Conservation (phyloP, 2,113 vertebrate genomes). For the Engraulis encrasicolus region DNA sequence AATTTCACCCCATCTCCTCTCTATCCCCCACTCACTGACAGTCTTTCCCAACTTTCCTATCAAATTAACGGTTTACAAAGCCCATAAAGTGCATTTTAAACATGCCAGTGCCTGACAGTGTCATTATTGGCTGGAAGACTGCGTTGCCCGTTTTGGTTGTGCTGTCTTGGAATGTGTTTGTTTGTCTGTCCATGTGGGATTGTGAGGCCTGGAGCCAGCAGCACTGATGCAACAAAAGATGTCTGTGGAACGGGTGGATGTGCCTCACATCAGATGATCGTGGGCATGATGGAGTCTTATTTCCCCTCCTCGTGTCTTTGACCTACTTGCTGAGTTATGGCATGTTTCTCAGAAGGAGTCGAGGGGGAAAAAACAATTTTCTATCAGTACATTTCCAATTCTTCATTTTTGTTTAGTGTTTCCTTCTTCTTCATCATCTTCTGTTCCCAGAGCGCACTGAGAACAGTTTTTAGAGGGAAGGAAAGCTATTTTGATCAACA, state of each 20-base stretch:
- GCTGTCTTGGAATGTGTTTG: background rate
- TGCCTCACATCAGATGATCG: constrained; percentile 37
- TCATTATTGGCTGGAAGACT: background rate
- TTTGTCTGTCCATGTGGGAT: background rate
- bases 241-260: constrained; percentile 39
- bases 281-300: constrained; percentile 12
- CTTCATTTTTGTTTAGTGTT: background rate
- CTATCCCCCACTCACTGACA: no score
- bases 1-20: no score
- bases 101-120: background rate
- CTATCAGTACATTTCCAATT: background rate
- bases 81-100: no score
- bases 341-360: background rate
- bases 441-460: background rate
- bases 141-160: background rate
- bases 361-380: background rate
- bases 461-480: constrained; percentile 17
- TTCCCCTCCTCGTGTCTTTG: constrained; percentile 29
- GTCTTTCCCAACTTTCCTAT: no score
- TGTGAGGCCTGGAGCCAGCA: background rate
- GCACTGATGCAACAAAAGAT: constrained; percentile 29
- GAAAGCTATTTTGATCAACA: constrained; percentile 20
- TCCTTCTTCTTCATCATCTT: background rate
- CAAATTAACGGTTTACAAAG: no score
- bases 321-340: constrained; percentile 43